Conservation (phyloP, 2,113 vertebrate species). For the Chitala chitala region DNA sequence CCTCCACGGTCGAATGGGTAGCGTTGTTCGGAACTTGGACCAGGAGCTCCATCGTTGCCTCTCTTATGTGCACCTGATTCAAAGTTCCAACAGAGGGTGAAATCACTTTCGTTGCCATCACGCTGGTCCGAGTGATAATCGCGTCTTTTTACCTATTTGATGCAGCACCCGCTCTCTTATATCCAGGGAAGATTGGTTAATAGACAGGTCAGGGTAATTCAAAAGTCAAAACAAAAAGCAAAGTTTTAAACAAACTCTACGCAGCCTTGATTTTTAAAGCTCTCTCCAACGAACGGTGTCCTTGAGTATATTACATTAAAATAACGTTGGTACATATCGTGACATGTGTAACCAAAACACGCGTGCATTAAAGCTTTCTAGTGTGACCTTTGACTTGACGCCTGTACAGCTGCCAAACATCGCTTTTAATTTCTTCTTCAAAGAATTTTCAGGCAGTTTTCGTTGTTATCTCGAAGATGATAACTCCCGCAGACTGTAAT, state of each 20-base stretch:
- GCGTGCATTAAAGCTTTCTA: slow-evolving; percentile 41
- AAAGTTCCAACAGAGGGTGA: slow-evolving; percentile 39
- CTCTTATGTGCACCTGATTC: slow-evolving; percentile 39
- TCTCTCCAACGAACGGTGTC: slow-evolving; percentile 45
- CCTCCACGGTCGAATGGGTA: slow-evolving; percentile 45
- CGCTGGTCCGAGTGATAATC: neutral
- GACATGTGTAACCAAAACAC: slow-evolving; percentile 55
- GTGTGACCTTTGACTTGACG: neutral
- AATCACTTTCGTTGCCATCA: slow-evolving; percentile 41
- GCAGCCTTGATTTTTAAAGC: slow-evolving; percentile 68
- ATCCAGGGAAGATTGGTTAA: slow-evolving; percentile 33
- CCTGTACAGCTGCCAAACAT: slow-evolving; percentile 1
- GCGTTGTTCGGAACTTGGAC: slow-evolving; percentile 48
- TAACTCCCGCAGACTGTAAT: neutral
- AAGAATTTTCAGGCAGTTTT: neutral
- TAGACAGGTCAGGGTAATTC: slow-evolving; percentile 60
- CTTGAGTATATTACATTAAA: slow-evolving; percentile 56
- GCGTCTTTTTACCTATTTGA: neutral
- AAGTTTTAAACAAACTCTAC: slow-evolving; percentile 53
- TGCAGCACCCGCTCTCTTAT: slow-evolving; percentile 44
- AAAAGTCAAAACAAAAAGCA: slow-evolving; percentile 67
- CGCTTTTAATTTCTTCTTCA: slow-evolving; percentile 6
- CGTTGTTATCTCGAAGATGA: neutral
- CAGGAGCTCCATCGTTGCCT: slow-evolving; percentile 54
- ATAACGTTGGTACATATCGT: slow-evolving; percentile 38